A percentile compares a stretch with the other conserved stretches of the same genome.
Conservation (phyloP, 1,140 invertebrate species). For the Ceratina japonica region DNA sequence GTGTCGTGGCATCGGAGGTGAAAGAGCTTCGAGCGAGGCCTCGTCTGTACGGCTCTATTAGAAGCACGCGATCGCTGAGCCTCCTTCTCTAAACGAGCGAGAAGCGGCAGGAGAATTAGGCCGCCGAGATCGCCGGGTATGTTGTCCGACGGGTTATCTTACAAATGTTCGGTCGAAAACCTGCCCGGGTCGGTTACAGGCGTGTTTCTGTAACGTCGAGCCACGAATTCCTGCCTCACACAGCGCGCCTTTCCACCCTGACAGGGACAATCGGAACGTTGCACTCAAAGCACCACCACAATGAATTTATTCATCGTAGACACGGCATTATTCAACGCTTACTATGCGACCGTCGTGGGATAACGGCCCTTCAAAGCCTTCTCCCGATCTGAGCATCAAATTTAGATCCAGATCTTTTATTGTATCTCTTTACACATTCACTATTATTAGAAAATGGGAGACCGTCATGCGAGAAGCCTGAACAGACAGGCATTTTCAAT, state of each 20-base stretch:
- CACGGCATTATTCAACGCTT: no score
- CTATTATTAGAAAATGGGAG: no score
- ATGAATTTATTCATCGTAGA: not conserved
- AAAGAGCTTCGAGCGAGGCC: conserved; percentile 47
- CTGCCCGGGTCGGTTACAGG: conserved; percentile 63
- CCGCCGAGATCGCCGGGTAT: conserved; percentile 60
- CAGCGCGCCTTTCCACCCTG: conserved; percentile 40
- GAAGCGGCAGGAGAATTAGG: conserved; percentile 55
- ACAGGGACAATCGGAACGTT: conserved; percentile 55
- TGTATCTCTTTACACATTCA: no score
- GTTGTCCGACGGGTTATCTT: conserved; percentile 65
- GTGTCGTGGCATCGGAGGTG: conserved; percentile 53
- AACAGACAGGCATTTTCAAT: no score
- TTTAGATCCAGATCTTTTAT: no score
- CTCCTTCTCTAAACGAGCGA: conserved; percentile 27
- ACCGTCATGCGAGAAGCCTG: no score
- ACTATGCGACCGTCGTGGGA: no score
- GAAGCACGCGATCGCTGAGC: conserved; percentile 48
- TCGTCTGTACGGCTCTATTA: conserved; percentile 58
- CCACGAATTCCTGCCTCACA: conserved; percentile 65
- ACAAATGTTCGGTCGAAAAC: conserved; percentile 66
- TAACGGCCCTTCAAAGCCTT: no score
- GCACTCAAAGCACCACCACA: not conserved
- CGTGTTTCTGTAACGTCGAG: conserved; percentile 65
- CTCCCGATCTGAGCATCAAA: no score